Evolutionary conservation across 2,113 vertebrate species (phyloP).

Genomic region (Aramus guarauna): DNA sequence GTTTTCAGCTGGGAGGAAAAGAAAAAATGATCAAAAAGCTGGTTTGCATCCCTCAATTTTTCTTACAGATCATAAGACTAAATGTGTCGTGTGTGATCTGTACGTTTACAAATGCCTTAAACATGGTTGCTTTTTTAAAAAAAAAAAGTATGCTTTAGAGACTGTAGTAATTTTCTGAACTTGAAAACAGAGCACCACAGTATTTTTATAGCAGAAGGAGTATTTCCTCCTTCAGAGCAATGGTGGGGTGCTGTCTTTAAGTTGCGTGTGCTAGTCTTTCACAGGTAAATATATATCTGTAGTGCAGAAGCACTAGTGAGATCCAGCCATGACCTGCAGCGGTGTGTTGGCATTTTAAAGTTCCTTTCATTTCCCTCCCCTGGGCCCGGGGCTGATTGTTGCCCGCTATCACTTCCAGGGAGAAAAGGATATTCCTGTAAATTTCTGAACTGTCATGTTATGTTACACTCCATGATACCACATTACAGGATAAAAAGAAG

Average conservation of each 20-base stretch:
- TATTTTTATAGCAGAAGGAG: not conserved
- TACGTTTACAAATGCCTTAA: not conserved
- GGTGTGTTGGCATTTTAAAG: not conserved
- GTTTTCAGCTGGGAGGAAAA: not conserved
- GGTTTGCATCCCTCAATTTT: not conserved
- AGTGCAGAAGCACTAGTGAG: not conserved
- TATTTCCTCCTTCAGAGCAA: not conserved
- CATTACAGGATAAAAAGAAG: conserved; percentile 24
- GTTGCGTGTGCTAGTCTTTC: not conserved
- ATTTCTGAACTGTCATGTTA: conserved; percentile 30
- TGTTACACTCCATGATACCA: conserved; percentile 17
- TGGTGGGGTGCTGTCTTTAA: not conserved
- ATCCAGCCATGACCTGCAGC: not conserved
- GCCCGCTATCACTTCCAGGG: not conserved
- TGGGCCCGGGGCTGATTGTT: not conserved
- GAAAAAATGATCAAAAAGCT: not conserved
- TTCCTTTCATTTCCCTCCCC: not conserved
- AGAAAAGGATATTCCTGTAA: conserved; percentile 20
- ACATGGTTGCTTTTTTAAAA: not conserved
- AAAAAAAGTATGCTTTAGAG: not conserved
- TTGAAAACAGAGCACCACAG: not conserved
- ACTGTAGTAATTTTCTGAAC: not conserved
- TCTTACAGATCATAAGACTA: not conserved
- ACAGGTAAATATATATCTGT: not conserved
- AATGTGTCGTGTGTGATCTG: not conserved